phyloP scores from a whole-genome alignment of 2,888 invertebrate genomes.

The Lordiphosa andalusiaca region DNA sequence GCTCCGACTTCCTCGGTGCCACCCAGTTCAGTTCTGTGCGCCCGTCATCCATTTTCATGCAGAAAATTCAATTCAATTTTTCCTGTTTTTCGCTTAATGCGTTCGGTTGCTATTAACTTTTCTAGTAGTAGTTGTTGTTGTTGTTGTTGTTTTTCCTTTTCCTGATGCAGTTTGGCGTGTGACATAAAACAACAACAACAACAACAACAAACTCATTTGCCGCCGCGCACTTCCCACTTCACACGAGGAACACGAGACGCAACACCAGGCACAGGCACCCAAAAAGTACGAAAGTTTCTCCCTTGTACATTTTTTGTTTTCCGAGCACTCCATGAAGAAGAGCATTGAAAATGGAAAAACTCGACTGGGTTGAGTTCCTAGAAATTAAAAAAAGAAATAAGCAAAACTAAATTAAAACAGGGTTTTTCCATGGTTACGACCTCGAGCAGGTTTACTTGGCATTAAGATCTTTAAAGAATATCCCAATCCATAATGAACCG shows the following conservation, averaged over 20 bases:
- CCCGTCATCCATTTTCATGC: conserved; percentile 25
- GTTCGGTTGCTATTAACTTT: conserved; percentile 58
- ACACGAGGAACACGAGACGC: conserved; percentile 23
- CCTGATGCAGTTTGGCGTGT: conserved; percentile 30
- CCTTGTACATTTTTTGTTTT: too few species aligned
- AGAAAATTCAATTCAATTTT: conserved; percentile 60
- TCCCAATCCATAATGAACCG: too few species aligned
- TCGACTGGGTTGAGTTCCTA: too few species aligned
- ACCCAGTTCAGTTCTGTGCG: not conserved
- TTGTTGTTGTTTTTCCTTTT: conserved; percentile 6
- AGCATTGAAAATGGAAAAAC: too few species aligned
- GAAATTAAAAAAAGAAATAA: too few species aligned
- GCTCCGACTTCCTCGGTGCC: conserved; percentile 1
- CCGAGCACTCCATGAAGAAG: too few species aligned
- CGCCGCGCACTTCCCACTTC: conserved; percentile 46
- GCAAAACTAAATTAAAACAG: too few species aligned
- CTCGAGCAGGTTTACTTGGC: too few species aligned
- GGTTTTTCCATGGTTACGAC: too few species aligned
- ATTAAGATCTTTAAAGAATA: too few species aligned
- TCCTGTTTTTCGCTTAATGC: conserved; percentile 48
- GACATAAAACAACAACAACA: conserved; percentile 30
- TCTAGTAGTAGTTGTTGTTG: conserved; percentile 6
- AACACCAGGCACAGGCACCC: not conserved
- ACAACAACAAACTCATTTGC: conserved; percentile 51
- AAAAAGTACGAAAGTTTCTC: not conserved